Base-by-base conservation (phyloP, 2,113 vertebrate genomes). In the Pomatorhinus ruficollis region DNA sequence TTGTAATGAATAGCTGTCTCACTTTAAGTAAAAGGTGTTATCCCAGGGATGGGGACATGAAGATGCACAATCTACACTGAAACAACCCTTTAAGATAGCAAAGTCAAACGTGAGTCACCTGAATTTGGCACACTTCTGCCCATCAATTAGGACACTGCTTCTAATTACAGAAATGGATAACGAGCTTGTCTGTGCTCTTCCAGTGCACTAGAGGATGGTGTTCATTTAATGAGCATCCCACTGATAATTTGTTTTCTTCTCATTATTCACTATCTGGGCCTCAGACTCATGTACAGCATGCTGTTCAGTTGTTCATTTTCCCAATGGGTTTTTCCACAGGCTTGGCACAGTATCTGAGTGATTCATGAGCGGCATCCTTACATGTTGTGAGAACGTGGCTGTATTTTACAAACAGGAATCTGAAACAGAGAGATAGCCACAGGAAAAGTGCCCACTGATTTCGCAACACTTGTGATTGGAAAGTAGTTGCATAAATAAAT, bases 181-280 rank as follows among this genome's bases (percentile, higher is more conserved):
- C 57, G 65, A 94, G 86, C 57, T 87, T 92, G 72, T 89, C 77
- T 95, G 11, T 86, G 59, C 53, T 72, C 27, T 4, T 79, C 81
- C 91, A 72, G 65, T 79, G 85, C 87, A 76, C 89, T 57, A 61
- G 70, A 91, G 89, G 57, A 95, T 92, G 42, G n/a, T 91, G 66
- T 72, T 94, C 77, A 85, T 42, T 91, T 97, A 96, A 96, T 93
- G 81, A 96, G 87, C 89, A 96, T 92, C 89, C 80, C 77, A 89
- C 72, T 92, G 93, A 81, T 75, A 95, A 95, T 95, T 95, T 95
- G 89, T 96, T 96, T 97, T 91, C 70, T 91, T 56, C 69, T 96
- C 78, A 82, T 95, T 96, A 93, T 90, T 95, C 94, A 61, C 39
- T 95, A 18, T 87, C 87, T 91, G 65, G 49, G 83, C 52, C 89